phyloP scores from a whole-genome alignment of 2,797 vertebrate genomes.

The Danio tinwini region DNA sequence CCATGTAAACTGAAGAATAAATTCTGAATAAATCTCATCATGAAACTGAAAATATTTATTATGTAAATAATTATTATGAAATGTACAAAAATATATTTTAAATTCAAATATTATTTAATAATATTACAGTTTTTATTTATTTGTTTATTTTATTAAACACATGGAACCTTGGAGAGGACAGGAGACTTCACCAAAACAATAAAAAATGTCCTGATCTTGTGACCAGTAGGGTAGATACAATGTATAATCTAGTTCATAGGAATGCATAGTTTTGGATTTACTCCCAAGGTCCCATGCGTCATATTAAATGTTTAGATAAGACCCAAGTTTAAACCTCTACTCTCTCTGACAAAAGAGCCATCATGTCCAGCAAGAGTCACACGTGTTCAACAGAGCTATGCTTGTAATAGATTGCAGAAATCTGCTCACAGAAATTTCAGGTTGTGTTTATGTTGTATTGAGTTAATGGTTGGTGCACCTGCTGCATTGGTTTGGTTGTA shows the following conservation, averaged over 20 bases:
- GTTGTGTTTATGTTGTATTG: slow-evolving; percentile 22
- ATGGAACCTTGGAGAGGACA: no score
- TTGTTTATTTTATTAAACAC: no score
- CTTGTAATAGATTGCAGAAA: background rate
- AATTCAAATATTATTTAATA: no score
- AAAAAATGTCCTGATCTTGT: background rate
- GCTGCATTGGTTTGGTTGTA: slow-evolving; percentile 34
- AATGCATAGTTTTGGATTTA: slow-evolving; percentile 42
- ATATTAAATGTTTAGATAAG: slow-evolving; percentile 36
- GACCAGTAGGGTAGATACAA: slow-evolving; percentile 53
- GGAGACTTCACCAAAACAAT: no score
- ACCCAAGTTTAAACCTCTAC: background rate
- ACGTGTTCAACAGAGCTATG: background rate
- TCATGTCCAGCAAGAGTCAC: background rate
- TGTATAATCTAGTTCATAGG: slow-evolving; percentile 33
- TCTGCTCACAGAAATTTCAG: background rate
- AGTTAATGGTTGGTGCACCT: slow-evolving; percentile 11
- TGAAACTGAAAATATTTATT: no score
- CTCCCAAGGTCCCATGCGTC: slow-evolving; percentile 46
- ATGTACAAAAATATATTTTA: no score
- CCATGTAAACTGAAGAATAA: no score
- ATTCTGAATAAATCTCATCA: no score
- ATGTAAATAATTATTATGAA: no score
- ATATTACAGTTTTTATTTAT: no score
- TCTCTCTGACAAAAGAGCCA: background rate